Evolutionary conservation across 2,888 invertebrate species (phyloP).

Genomic region (Drepanosiphum platanoidis): DNA sequence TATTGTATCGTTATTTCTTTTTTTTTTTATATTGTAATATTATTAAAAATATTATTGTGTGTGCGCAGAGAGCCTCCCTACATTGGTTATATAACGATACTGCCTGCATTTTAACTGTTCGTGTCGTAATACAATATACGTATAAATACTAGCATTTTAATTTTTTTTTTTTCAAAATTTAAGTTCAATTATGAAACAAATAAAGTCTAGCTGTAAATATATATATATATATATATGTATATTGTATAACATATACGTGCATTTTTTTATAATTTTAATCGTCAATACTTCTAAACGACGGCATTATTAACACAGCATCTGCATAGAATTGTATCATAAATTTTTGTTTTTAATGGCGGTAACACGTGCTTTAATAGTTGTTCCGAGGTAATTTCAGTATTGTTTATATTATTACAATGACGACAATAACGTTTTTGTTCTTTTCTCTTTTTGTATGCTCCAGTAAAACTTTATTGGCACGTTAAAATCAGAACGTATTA

Average conservation of each 20-base stretch:
- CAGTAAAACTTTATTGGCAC: conserved; percentile 41
- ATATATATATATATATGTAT: too few species aligned
- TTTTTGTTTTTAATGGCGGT: conserved; percentile 28
- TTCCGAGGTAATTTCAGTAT: background rate
- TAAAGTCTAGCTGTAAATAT: too few species aligned
- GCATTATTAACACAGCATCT: conserved; percentile 15
- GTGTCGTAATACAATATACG: background rate
- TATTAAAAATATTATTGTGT: too few species aligned
- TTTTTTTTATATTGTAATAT: too few species aligned
- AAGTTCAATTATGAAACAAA: background rate
- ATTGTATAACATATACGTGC: too few species aligned
- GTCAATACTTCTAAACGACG: conserved; percentile 11
- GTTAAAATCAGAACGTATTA: conserved; percentile 27
- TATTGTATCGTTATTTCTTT: too few species aligned
- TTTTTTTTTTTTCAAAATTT: background rate
- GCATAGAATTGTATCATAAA: background rate
- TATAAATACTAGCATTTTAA: background rate
- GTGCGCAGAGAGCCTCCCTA: too few species aligned
- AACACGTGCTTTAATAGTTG: conserved; percentile 10
- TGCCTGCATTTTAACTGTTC: background rate
- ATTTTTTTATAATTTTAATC: conserved; percentile 28
- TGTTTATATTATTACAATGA: conserved; percentile 22
- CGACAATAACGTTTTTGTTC: conserved; percentile 24
- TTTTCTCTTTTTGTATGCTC: conserved; percentile 8
- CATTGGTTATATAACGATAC: too few species aligned